These are phyloP conservation scores for Neogobius melanostomus DNA, from an alignment of 2,113 vertebrate species.

Conservation along the genomic window DNA sequence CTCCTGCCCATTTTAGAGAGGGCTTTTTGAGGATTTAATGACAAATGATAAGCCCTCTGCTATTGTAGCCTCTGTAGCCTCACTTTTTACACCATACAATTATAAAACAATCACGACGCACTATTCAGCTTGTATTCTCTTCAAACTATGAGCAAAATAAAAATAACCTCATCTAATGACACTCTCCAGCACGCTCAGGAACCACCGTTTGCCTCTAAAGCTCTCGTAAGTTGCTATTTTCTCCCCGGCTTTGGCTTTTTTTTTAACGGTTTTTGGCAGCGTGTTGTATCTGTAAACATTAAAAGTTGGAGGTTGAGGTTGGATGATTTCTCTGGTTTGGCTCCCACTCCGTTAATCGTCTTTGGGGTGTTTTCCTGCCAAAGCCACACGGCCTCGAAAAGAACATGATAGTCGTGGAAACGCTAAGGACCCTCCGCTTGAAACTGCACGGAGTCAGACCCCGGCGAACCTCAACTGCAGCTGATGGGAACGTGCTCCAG, in stretches of 20 bases:
- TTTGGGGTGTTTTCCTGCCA: conserved; percentile 69
- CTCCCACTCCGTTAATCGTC: conserved; percentile 70
- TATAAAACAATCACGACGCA: too few relatives aligned
- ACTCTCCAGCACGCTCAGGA: not conserved
- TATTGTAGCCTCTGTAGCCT: too few relatives aligned
- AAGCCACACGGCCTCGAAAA: conserved; percentile 70
- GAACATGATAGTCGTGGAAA: conserved; percentile 82
- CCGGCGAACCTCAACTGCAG: conserved; percentile 25
- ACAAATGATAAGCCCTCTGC: too few relatives aligned
- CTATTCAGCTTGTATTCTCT: not conserved
- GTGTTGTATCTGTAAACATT: conserved; percentile 73
- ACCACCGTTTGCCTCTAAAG: conserved; percentile 48
- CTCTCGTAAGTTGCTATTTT: conserved; percentile 58
- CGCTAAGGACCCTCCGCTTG: conserved; percentile 54
- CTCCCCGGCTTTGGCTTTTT: conserved; percentile 41
- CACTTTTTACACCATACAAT: too few relatives aligned
- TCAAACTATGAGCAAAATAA: not conserved
- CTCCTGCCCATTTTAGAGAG: too few relatives aligned
- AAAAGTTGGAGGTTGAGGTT: conserved; percentile 57
- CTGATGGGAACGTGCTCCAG: not conserved
- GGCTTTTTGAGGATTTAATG: too few relatives aligned
- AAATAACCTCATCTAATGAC: not conserved
- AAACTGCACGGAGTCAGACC: conserved; percentile 1
- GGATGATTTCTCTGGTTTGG: conserved; percentile 66
- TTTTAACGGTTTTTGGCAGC: conserved; percentile 51